Conservation (phyloP, 2,888 invertebrate genomes). For the Embidobia sp. region DNA sequence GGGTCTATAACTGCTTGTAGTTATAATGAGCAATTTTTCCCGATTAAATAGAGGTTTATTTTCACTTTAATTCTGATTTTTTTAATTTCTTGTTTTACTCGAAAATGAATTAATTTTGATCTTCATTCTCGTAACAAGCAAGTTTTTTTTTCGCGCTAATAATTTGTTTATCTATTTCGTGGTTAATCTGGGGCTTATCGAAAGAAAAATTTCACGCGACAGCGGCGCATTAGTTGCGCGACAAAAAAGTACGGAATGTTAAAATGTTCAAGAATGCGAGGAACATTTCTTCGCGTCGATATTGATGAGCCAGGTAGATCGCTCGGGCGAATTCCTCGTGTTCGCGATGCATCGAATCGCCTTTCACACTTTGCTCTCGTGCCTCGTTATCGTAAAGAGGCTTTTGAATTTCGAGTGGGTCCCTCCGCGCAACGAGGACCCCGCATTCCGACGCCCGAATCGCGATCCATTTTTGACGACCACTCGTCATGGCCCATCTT, state of each 20-base stretch:
- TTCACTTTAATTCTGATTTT: too few relatives aligned
- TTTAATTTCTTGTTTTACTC: too few relatives aligned
- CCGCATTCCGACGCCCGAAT: background rate
- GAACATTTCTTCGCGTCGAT: slow-evolving; percentile 29
- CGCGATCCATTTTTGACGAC: too few relatives aligned
- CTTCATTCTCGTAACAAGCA: too few relatives aligned
- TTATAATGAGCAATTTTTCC: too few relatives aligned
- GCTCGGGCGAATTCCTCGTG: slow-evolving; percentile 30
- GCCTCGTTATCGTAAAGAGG: slow-evolving; percentile 59
- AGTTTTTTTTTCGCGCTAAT: too few relatives aligned
- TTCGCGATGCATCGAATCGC: slow-evolving; percentile 45
- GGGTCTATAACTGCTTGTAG: too few relatives aligned
- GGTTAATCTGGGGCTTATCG: slow-evolving; percentile 11
- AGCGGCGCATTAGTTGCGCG: slow-evolving; percentile 16
- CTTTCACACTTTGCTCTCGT: slow-evolving; percentile 60
- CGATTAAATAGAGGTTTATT: too few relatives aligned
- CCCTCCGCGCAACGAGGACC: slow-evolving; percentile 35
- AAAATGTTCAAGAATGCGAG: slow-evolving; percentile 41
- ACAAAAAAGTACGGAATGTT: slow-evolving; percentile 33
- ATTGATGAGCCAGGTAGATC: slow-evolving; percentile 47
- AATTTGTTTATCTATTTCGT: background rate
- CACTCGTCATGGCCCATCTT: too few relatives aligned
- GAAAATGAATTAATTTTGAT: too few relatives aligned
- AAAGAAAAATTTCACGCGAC: slow-evolving; percentile 12
- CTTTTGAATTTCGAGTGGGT: slow-evolving; percentile 57